Percentiles rank a stretch among this genome's conserved stretches.
These are phyloP conservation scores for Acleris sparsana DNA, from an alignment of 2,888 invertebrate genomes.

Conservation along the genomic window DNA sequence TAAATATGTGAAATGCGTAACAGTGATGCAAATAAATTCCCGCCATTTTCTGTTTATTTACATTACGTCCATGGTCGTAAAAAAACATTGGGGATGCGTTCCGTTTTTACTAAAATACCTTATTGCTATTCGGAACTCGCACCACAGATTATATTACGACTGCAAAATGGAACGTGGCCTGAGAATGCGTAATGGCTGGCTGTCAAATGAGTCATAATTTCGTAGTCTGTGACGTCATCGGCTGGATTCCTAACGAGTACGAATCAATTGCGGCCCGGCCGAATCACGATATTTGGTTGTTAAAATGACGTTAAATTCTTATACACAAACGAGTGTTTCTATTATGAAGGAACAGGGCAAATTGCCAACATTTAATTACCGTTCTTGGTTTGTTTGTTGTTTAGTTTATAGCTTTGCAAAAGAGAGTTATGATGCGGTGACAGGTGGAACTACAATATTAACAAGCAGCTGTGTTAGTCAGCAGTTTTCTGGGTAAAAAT, in stretches of 20 bases:
- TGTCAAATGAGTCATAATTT: conserved; percentile 25
- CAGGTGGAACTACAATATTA: too few relatives aligned
- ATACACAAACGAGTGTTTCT: conserved; percentile 1
- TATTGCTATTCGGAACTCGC: conserved; percentile 9
- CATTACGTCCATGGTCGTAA: background rate
- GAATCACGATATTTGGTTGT: conserved; percentile 18
- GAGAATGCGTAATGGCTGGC: conserved; percentile 19
- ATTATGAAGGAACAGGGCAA: too few relatives aligned
- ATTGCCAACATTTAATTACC: too few relatives aligned
- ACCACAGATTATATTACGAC: conserved; percentile 21
- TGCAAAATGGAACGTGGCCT: conserved; percentile 18
- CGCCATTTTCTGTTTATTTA: too few relatives aligned
- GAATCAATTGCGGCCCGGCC: conserved; percentile 7
- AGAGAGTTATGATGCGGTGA: too few relatives aligned
- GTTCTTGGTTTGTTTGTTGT: too few relatives aligned
- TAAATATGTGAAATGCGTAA: too few relatives aligned
- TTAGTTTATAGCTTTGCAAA: too few relatives aligned
- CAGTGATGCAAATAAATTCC: too few relatives aligned
- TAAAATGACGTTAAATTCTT: conserved; percentile 5
- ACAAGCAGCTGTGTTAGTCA: too few relatives aligned
- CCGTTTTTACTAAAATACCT: conserved; percentile 6
- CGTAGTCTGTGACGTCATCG: conserved; percentile 23
- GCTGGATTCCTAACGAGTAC: conserved; percentile 19
- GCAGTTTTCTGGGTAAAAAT: too few relatives aligned
- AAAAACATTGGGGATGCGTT: conserved; percentile 12